Conservation (phyloP, 2,888 invertebrate genomes). For the Lithophane socia region DNA sequence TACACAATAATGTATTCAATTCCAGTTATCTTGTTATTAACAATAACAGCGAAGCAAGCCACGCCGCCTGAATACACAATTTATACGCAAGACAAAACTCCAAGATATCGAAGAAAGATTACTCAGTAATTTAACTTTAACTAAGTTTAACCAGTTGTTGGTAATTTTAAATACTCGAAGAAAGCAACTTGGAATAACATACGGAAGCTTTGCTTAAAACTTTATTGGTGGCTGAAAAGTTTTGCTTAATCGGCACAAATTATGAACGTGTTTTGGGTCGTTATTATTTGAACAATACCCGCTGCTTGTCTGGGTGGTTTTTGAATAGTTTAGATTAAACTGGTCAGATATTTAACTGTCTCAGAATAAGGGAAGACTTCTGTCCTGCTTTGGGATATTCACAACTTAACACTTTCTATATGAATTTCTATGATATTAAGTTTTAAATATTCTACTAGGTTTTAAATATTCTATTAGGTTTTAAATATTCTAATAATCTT, state of each 20-base stretch:
- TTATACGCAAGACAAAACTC: slow-evolving; percentile 52
- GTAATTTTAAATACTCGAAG: slow-evolving; percentile 43
- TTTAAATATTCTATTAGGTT: neutral
- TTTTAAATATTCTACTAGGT: neutral
- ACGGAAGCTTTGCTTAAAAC: slow-evolving; percentile 20
- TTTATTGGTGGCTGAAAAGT: slow-evolving; percentile 21
- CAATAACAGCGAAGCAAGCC: slow-evolving; percentile 35
- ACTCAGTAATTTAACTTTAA: slow-evolving; percentile 62
- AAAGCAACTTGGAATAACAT: slow-evolving; percentile 30
- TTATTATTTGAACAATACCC: neutral
- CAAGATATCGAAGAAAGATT: slow-evolving; percentile 60
- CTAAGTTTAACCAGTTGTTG: slow-evolving; percentile 45
- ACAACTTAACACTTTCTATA: neutral
- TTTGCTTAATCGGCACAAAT: slow-evolving; percentile 16
- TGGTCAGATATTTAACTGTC: neutral
- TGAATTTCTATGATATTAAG: neutral
- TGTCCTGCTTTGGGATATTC: neutral
- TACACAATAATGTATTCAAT: slow-evolving; percentile 22
- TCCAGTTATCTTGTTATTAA: slow-evolving; percentile 37
- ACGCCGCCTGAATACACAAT: slow-evolving; percentile 56
- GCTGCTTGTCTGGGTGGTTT: neutral
- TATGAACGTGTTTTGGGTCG: slow-evolving; percentile 2
- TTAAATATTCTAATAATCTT: too few relatives aligned
- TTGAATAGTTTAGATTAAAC: neutral
- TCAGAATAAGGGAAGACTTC: neutral